Evolutionary conservation across 2,113 vertebrate genomes (phyloP), one percentile per base, ranked within the genome.

Genomic region (Burhinus oedicnemus): DNA sequence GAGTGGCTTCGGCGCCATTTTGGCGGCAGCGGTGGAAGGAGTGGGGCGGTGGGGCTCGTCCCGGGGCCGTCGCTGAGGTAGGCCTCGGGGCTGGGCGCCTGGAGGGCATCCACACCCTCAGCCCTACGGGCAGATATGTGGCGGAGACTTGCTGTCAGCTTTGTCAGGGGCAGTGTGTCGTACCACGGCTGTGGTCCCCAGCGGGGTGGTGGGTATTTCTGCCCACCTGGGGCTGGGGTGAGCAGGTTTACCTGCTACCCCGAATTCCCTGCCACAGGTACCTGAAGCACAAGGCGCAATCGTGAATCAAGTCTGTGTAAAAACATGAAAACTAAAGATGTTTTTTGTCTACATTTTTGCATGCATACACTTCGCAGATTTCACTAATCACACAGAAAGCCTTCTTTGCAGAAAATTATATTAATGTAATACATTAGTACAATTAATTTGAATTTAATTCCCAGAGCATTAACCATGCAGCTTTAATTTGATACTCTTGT

Each of bases 41-140:
- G 14, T 1, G 5, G 52, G 2, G 47, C 47, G 6, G 4, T 0
- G 10, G 15, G 12, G 0, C 2, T 29, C 3, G 23, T 6, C 8
- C 2, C 2, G 8, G 2, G 16, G 58, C 4, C 1, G 5, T 3
- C 2, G 25, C 12, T 9, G 36, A 11, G 57, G 15, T 5, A 1
- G 70, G 14, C 2, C 15, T 2, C 1, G 32, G 34, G 10, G 55
- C 9, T 5, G 38, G 17, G 20, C 29, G 2, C 5, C 9, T 14
- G 11, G 23, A 8, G 4, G 42, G 14, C 6, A 1, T 1, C 23
- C 34, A 0, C 29, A 1, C 8, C 1, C 9, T 20, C 32, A 14
- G 25, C 13, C 8, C 6, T 2, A 3, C 6, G 2, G 1, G 12
- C 29, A 7, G 42, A 1, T 14, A 15, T 3, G 0, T 2, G 29